Conservation (phyloP, 2,797 vertebrate species). For the Coregonus ussuriensis region DNA sequence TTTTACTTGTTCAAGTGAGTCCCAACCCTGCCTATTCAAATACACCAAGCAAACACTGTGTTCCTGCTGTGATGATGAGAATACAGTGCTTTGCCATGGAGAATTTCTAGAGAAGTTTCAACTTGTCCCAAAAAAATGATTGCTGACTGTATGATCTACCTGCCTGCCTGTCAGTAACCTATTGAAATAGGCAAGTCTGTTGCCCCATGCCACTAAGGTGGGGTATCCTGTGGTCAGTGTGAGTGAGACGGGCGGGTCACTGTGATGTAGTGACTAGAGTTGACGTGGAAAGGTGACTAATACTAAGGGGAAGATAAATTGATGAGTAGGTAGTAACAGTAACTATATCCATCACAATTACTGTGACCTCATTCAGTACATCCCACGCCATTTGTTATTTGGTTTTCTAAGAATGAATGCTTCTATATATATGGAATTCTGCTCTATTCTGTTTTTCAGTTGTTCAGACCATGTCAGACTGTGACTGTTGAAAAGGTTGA, state of each 20-base stretch:
- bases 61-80: constrained; percentile 27
- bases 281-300: constrained; percentile 35
- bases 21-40: constrained; percentile 2
- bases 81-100: not conserved
- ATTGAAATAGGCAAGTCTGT: not conserved
- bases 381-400: not conserved
- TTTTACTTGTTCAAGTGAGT: constrained; percentile 36
- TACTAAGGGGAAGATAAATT: not conserved
- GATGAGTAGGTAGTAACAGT: not conserved
- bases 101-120: constrained; percentile 29
- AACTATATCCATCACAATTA: not conserved
- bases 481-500: not conserved
- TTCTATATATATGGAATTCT: not conserved
- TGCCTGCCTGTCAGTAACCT: not conserved
- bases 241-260: not conserved
- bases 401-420: not conserved
- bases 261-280: constrained; percentile 16
- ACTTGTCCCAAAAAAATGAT: constrained; percentile 40
- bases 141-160: not conserved
- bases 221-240: not conserved
- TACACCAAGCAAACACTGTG: constrained; percentile 14
- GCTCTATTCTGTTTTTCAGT: not conserved
- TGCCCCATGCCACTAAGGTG: not conserved
- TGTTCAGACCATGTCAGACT: not conserved
- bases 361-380: not conserved